Base-by-base conservation (phyloP, 1,140 invertebrate species). In the Aphelenchoides fujianensis region DNA sequence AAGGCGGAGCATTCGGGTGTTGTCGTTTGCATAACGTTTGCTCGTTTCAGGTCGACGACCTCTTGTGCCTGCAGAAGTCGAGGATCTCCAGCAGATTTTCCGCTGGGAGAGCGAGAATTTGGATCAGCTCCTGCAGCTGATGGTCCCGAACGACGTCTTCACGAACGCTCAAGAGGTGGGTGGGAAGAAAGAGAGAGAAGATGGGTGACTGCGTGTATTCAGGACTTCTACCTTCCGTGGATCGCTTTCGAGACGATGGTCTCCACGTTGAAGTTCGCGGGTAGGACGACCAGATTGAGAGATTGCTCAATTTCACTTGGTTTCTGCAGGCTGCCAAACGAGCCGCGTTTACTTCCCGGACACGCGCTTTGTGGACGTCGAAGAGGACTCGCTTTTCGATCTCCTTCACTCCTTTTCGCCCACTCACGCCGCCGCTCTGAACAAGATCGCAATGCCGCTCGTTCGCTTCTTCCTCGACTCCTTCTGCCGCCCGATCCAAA, bases 241-340 rank as follows among this genome's bases (percentile, higher is more conserved):
- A 16, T 48, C 12, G 41, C 41, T 16, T 48, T 48, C 41, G 41
- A 48, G 23, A 48, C 41, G 23, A 16, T 48, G 41, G 23, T 48
- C 23, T 48, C 12, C 41, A 48, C 41, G 41, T 48, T 48, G 23
- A 12, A 23, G 23, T 48, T 16, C 41, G 41, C 12, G 12, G 41
- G 41, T 48, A 48, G 23, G 41, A 48, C 12, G 41, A 16, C 41
- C n/a, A n/a, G n/a, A n/a, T n/a, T n/a, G n/a, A n/a, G n/a, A n/a
- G n/a, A n/a, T n/a, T n/a, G n/a, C n/a, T n/a, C n/a, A n/a, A n/a
- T n/a, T n/a, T n/a, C n/a, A n/a, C n/a, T n/a, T n/a, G n/a, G 41
- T 48, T 48, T 48, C 41, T 12, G 41, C 12, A 59, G 55, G 55
- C 28, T 32, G 27, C 34, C 55, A 59, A 59, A 59, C 55, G 5